Base-by-base conservation (phyloP, 2,888 invertebrate genomes). In the Phortica magna region DNA sequence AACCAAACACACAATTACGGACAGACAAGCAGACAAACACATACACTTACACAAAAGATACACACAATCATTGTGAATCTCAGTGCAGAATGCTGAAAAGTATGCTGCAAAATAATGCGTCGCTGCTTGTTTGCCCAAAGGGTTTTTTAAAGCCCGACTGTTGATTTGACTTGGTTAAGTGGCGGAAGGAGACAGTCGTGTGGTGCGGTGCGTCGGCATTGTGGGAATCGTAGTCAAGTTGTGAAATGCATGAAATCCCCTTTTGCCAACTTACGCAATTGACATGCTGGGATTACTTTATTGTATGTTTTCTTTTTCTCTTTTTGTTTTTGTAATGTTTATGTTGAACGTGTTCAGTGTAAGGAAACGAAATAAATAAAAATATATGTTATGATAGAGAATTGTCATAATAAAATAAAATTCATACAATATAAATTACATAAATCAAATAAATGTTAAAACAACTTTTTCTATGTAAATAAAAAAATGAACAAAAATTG, bases 251-350 rank as follows among this genome's bases (percentile, higher is more conserved):
- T 61, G 7, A 61, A 61, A 61, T 61, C 61, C 61, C 61, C 61
- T 61, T 61, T 61, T 61, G 61, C 61, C 61, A 61, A 61, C 61
- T 61, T 61, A 61, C 17, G 61, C 61, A 61, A 61, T 61, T 61
- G 61, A 61, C 61, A 61, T 19, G 61, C 7, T 19, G 19, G 61
- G 61, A 61, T 61, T 61, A 61, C 5, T 19, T 19, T 61, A 61
- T 61, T 61, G 17, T 22, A 22, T 61, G 19, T 61, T 22, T 61
- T 17, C 22, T 61, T 12, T 22, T 61, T 17, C 19, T 61, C 9
- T 61, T 61, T 12, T 9, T 61, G 17, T 22, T n/a, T 17, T 55
- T 31, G 31, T 31, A 31, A 31, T n/a, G 14, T 55, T 55, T 55
- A 17, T 55, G 55, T 55, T 17, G n/a, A 17, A 17, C 9, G 55